These are phyloP conservation scores for Tokudaia muenninki DNA, from an alignment of 2,797 vertebrate species.

Conservation along the genomic window DNA sequence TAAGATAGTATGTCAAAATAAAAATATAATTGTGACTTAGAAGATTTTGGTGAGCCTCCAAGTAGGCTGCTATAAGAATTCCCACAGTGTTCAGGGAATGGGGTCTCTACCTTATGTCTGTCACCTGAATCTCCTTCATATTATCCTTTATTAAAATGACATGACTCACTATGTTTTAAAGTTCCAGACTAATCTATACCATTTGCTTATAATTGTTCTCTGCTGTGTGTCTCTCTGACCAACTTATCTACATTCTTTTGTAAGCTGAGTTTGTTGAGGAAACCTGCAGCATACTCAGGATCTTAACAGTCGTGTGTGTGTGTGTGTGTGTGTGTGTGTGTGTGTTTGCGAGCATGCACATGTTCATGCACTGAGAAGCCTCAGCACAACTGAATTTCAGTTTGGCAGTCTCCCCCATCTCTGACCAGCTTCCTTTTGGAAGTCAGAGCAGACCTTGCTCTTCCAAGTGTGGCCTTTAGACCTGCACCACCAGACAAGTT, in stretches of 20 bases:
- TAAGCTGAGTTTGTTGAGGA: background rate
- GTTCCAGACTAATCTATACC: background rate
- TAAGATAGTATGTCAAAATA: constrained; percentile 15
- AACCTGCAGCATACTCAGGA: background rate
- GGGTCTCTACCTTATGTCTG: background rate
- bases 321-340: background rate
- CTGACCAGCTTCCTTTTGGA: background rate
- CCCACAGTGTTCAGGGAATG: background rate
- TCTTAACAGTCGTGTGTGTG: background rate
- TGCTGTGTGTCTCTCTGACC: background rate
- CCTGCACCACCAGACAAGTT: background rate
- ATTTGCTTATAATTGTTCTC: constrained; percentile 25
- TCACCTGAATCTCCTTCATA: background rate
- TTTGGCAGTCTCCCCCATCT: constrained; percentile 12
- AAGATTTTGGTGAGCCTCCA: background rate
- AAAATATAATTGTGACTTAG: constrained; percentile 25
- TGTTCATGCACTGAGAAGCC: background rate
- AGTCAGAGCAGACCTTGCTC: background rate
- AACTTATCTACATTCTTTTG: background rate
- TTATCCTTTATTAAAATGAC: constrained; percentile 42
- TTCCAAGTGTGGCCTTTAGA: background rate
- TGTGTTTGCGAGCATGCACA: background rate
- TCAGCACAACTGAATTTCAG: constrained; percentile 3
- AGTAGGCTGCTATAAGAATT: background rate
- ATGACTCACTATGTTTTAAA: background rate